These are phyloP conservation scores for Euproctis similis DNA, from an alignment of 2,888 invertebrate genomes.

Conservation along the genomic window DNA sequence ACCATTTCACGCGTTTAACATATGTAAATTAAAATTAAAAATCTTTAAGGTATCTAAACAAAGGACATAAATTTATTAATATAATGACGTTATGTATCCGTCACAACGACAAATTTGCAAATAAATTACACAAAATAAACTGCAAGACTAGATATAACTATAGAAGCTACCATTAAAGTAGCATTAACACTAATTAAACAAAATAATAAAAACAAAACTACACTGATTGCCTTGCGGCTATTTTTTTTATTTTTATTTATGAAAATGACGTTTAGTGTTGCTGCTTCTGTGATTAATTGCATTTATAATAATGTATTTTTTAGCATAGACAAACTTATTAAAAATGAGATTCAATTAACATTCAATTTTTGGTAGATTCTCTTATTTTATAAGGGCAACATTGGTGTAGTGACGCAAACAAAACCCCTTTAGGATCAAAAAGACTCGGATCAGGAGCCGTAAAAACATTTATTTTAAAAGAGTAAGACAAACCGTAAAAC, in stretches of 20 bases:
- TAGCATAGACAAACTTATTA: slow-evolving; percentile 37
- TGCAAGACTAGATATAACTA: slow-evolving; percentile 63
- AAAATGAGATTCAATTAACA: slow-evolving; percentile 19
- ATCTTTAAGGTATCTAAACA: no score
- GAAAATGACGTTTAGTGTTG: slow-evolving; percentile 75
- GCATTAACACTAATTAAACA: slow-evolving; percentile 50
- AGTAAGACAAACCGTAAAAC: no score
- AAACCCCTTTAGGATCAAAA: no score
- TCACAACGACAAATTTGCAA: slow-evolving; percentile 46
- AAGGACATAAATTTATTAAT: slow-evolving; percentile 57
- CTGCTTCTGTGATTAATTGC: slow-evolving; percentile 61
- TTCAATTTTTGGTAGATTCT: slow-evolving; percentile 6
- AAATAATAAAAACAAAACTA: slow-evolving; percentile 69
- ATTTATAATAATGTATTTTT: slow-evolving; percentile 51
- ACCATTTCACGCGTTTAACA: no score
- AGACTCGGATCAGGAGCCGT: no score
- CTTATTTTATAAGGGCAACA: slow-evolving; percentile 14
- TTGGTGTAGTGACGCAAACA: not conserved
- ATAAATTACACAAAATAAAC: slow-evolving; percentile 40
- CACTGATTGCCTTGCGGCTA: slow-evolving; percentile 63
- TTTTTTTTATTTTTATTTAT: slow-evolving; percentile 56
- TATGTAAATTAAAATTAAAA: no score
- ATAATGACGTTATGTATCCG: slow-evolving; percentile 64
- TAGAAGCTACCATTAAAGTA: slow-evolving; percentile 41
- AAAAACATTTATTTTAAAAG: no score